phyloP scores from a whole-genome alignment of 2,888 invertebrate species.

The Heliothis peltigera region DNA sequence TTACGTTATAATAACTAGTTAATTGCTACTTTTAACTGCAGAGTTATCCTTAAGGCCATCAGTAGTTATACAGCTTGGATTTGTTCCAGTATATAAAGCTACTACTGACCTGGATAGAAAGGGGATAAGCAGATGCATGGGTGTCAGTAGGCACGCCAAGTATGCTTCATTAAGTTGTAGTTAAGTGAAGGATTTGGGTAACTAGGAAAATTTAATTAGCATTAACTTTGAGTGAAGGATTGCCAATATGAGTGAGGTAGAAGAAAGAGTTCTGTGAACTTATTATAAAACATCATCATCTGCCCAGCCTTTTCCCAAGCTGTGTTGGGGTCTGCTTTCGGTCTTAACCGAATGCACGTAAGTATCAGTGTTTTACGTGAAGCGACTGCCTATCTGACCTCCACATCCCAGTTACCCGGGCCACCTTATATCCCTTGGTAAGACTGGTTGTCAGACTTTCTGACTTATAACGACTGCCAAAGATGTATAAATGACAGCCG shows the following conservation, averaged over 20 bases:
- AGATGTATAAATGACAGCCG: too few relatives aligned
- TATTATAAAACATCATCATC: too few relatives aligned
- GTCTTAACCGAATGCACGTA: too few relatives aligned
- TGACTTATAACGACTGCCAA: too few relatives aligned
- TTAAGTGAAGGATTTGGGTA: slow-evolving; percentile 24
- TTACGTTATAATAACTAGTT: slow-evolving; percentile 22
- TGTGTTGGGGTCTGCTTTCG: too few relatives aligned
- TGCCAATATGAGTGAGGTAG: not conserved
- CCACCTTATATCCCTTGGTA: too few relatives aligned
- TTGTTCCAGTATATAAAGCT: slow-evolving; percentile 37
- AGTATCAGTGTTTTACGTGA: too few relatives aligned
- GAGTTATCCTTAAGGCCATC: slow-evolving; percentile 52
- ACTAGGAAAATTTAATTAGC: slow-evolving; percentile 22
- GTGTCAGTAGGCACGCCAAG: slow-evolving; percentile 41
- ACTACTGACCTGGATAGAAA: slow-evolving; percentile 39
- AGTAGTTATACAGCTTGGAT: slow-evolving; percentile 13
- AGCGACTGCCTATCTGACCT: too few relatives aligned
- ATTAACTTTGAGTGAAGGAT: not conserved
- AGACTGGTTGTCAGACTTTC: too few relatives aligned
- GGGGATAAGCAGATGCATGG: slow-evolving; percentile 37
- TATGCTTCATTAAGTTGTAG: slow-evolving; percentile 22
- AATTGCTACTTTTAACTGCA: slow-evolving; percentile 35
- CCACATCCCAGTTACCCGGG: too few relatives aligned
- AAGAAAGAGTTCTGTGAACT: too few relatives aligned
- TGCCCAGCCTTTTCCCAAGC: too few relatives aligned